Conservation (phyloP, 2,797 vertebrate species). For the Heliangelus exortis region DNA sequence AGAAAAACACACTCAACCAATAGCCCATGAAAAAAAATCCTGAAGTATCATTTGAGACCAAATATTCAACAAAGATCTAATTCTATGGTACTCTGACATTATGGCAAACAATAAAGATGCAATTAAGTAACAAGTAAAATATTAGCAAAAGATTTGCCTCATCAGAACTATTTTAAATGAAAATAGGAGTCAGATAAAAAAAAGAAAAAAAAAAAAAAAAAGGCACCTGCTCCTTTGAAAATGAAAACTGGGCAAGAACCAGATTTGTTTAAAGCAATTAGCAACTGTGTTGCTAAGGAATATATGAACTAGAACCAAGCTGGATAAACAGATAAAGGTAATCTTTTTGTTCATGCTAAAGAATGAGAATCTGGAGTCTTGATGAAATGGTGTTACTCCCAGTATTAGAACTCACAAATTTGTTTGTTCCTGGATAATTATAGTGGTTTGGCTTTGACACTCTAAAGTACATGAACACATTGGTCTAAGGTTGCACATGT, state of each 20-base stretch:
- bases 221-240: neutral
- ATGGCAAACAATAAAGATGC: neutral
- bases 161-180: neutral
- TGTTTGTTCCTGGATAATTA: conserved; percentile 30
- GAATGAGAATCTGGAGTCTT: neutral
- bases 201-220: neutral
- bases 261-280: neutral
- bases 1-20: neutral
- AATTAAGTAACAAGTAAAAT: neutral
- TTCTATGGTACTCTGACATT: neutral
- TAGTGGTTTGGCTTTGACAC: neutral
- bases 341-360: neutral
- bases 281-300: neutral
- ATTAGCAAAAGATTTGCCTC: neutral
- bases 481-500: neutral
- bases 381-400: neutral
- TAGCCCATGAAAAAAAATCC: neutral
- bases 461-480: conserved; percentile 44
- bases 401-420: neutral
- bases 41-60: neutral
- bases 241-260: neutral
- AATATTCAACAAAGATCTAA: neutral
- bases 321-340: neutral
- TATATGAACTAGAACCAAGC: neutral
- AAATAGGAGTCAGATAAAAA: neutral